phyloP scores from a whole-genome alignment of 2,113 vertebrate species.

The Passer montanus region DNA sequence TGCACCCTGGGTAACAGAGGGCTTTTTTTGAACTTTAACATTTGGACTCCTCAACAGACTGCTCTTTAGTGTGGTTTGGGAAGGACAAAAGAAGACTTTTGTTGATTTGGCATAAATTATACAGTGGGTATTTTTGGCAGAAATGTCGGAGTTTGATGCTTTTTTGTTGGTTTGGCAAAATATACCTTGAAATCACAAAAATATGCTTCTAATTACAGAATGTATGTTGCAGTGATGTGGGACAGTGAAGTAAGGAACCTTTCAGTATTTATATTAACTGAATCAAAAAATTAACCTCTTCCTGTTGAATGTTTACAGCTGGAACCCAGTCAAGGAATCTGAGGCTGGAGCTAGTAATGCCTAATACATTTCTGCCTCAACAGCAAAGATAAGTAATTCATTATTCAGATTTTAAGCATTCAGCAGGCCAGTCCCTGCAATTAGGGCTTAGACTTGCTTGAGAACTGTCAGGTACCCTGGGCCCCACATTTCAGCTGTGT shows the following conservation, averaged over 20 bases:
- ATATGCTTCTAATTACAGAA: slow-evolving; percentile 85
- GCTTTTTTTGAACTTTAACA: slow-evolving; percentile 64
- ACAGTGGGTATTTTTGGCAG: slow-evolving; percentile 79
- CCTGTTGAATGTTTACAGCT: slow-evolving; percentile 72
- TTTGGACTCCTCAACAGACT: slow-evolving; percentile 61
- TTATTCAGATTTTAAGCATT: slow-evolving; percentile 73
- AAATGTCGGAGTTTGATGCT: slow-evolving; percentile 49
- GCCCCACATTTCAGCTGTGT: background rate
- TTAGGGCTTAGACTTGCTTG: background rate
- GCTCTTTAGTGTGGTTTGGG: slow-evolving; percentile 72
- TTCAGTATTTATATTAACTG: slow-evolving; percentile 61
- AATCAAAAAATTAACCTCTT: slow-evolving; percentile 70
- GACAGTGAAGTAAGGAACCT: slow-evolving; percentile 61
- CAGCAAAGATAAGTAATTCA: slow-evolving; percentile 71
- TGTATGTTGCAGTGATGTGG: slow-evolving; percentile 67
- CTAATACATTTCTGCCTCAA: slow-evolving; percentile 68
- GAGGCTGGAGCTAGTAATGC: slow-evolving; percentile 64
- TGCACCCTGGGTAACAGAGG: background rate
- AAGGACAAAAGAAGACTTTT: slow-evolving; percentile 75
- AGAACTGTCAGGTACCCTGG: slow-evolving; percentile 12
- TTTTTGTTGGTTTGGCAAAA: slow-evolving; percentile 76
- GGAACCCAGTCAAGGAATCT: slow-evolving; percentile 64
- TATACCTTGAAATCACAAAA: slow-evolving; percentile 73
- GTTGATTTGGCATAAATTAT: slow-evolving; percentile 78
- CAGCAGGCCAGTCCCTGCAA: slow-evolving; percentile 10